These are phyloP conservation scores for Harpalus rufipes DNA, from an alignment of 2,888 invertebrate genomes.

Conservation along the genomic window DNA sequence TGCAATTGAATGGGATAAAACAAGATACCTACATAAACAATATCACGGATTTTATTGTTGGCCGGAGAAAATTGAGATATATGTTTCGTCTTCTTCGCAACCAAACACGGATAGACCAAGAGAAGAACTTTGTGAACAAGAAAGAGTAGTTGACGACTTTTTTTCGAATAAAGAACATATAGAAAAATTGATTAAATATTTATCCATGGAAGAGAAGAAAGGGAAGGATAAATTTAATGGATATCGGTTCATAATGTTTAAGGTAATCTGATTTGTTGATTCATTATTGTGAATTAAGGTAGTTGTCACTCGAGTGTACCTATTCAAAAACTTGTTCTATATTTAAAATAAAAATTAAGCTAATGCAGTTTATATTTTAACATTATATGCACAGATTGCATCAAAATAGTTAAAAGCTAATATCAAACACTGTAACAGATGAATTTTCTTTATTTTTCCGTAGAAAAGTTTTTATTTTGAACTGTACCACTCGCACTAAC, in stretches of 20 bases:
- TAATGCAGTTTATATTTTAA: too few relatives aligned
- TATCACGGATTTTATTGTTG: slow-evolving; percentile 80
- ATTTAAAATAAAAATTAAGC: too few relatives aligned
- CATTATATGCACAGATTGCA: too few relatives aligned
- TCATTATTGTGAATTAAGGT: too few relatives aligned
- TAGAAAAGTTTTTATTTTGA: too few relatives aligned
- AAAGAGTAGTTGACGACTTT: slow-evolving; percentile 83
- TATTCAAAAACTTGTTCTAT: too few relatives aligned
- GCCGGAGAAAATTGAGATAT: slow-evolving; percentile 80
- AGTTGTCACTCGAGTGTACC: too few relatives aligned
- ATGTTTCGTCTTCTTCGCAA: slow-evolving; percentile 84
- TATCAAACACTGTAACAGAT: too few relatives aligned
- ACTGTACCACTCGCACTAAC: too few relatives aligned
- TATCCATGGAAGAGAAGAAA: slow-evolving; percentile 92
- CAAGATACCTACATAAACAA: slow-evolving; percentile 84
- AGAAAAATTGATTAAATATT: slow-evolving; percentile 84
- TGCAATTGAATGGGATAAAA: slow-evolving; percentile 86
- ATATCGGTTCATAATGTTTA: slow-evolving; percentile 85
- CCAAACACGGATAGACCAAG: slow-evolving; percentile 78
- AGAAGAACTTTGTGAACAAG: slow-evolving; percentile 82
- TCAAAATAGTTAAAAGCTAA: too few relatives aligned
- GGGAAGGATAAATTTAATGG: slow-evolving; percentile 89
- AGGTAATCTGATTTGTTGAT: too few relatives aligned
- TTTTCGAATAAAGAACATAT: slow-evolving; percentile 84
- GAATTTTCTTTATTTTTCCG: too few relatives aligned